Percentiles rank a stretch among this genome's conserved stretches.
Conservation (phyloP, 2,888 invertebrate species). For the Amblyjoppa fuscipennis region DNA sequence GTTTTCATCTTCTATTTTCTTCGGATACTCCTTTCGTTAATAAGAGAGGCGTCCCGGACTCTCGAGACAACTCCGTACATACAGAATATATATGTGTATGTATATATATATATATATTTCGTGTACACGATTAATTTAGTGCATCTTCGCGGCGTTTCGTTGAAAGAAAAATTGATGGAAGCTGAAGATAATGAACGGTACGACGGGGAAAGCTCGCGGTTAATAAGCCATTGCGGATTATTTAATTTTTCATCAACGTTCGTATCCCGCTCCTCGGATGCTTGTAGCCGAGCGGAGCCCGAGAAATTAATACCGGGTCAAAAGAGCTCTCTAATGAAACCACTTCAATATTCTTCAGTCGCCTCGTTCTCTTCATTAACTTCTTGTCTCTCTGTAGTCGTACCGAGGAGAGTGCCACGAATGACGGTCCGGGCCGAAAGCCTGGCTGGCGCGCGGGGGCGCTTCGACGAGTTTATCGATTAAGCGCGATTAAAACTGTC, state of each 20-base stretch:
- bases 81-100: slow-evolving; percentile 10
- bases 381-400: background rate
- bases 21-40: slow-evolving; percentile 36
- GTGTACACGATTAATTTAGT: slow-evolving; percentile 50
- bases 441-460: background rate
- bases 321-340: slow-evolving; percentile 39
- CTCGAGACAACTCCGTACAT: slow-evolving; percentile 20
- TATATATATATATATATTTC: slow-evolving; percentile 21
- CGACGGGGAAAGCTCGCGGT: background rate
- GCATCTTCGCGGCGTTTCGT: slow-evolving; percentile 5
- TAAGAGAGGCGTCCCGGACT: background rate
- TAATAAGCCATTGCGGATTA: slow-evolving; percentile 48
- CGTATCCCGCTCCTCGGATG: slow-evolving; percentile 3
- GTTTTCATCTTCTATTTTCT: slow-evolving; percentile 6
- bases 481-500: slow-evolving; percentile 1
- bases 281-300: background rate
- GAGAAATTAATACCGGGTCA: slow-evolving; percentile 42
- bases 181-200: background rate
- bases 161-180: slow-evolving; percentile 45
- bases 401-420: background rate
- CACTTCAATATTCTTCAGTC: slow-evolving; percentile 34
- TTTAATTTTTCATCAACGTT: slow-evolving; percentile 36
- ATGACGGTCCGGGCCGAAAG: background rate
- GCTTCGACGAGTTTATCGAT: slow-evolving; percentile 30
- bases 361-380: slow-evolving; percentile 40